phyloP scores from a whole-genome alignment of 2,797 vertebrate genomes.

The Monodelphis domestica region DNA sequence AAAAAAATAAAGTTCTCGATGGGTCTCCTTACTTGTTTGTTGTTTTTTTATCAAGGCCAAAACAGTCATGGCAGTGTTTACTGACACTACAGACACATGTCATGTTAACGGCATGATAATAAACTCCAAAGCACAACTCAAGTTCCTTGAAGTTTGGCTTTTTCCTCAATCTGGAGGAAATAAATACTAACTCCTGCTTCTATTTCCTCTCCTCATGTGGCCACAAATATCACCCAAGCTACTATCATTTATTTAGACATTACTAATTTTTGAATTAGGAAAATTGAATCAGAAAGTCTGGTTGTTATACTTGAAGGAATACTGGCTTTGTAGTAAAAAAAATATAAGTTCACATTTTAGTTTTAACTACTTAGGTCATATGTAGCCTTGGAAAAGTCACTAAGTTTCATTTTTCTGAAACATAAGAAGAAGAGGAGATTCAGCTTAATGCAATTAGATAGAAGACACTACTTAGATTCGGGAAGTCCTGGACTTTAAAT shows the following conservation, averaged over 20 bases:
- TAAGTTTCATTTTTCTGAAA: not conserved
- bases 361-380: not conserved
- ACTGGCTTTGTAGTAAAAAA: not conserved
- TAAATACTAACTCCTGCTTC: not conserved
- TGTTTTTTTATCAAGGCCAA: slow-evolving; percentile 12
- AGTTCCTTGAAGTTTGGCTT: not conserved
- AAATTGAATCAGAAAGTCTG: not conserved
- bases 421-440: not conserved
- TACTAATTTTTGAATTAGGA: too few relatives aligned
- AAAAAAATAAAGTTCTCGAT: not conserved
- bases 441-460: not conserved
- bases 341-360: not conserved
- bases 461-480: not conserved
- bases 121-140: not conserved
- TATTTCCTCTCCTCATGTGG: not conserved
- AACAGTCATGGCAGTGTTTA: slow-evolving; percentile 2
- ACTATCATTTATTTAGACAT: too few relatives aligned
- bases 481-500: not conserved
- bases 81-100: not conserved
- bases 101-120: not conserved
- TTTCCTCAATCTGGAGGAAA: not conserved
- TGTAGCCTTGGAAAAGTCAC: not conserved
- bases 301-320: not conserved
- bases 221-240: too few relatives aligned
- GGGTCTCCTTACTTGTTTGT: not conserved